Percentiles rank a stretch among this genome's conserved stretches.
These are phyloP conservation scores for Heliconius sara DNA, from an alignment of 2,888 invertebrate genomes.

Conservation along the genomic window DNA sequence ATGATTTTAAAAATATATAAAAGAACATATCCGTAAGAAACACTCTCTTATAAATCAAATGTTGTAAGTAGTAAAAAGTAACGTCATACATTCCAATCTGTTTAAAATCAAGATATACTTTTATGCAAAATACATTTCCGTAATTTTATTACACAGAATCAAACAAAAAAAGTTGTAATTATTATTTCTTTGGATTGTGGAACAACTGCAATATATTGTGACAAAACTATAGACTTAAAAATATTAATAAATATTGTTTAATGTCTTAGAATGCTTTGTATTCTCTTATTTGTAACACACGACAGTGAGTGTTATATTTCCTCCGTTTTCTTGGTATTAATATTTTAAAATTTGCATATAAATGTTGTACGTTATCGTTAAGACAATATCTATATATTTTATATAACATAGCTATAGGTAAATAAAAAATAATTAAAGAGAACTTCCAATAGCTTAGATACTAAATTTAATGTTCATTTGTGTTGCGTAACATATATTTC, in stretches of 20 bases:
- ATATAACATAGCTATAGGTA: background rate
- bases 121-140: background rate
- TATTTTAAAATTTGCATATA: background rate
- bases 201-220: background rate
- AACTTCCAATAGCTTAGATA: slow-evolving; percentile 5
- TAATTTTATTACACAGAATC: slow-evolving; percentile 4
- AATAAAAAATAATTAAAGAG: background rate
- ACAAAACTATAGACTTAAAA: background rate
- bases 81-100: background rate
- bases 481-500: background rate
- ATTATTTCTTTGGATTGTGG: background rate
- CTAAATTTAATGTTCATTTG: background rate
- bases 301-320: background rate
- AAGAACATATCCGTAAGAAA: background rate
- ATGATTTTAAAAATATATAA: background rate
- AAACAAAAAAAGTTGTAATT: background rate
- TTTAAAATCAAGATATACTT: background rate
- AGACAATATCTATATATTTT: background rate
- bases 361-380: background rate
- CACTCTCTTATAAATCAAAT: background rate
- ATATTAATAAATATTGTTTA: background rate
- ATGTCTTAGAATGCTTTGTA: too few species aligned
- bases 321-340: background rate
- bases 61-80: background rate
- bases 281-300: too few species aligned